A percentile compares a stretch with the other conserved stretches of the same genome.
These are phyloP conservation scores for Telmatochromis bifrenatus DNA, from an alignment of 2,113 vertebrate genomes.

Conservation along the genomic window DNA sequence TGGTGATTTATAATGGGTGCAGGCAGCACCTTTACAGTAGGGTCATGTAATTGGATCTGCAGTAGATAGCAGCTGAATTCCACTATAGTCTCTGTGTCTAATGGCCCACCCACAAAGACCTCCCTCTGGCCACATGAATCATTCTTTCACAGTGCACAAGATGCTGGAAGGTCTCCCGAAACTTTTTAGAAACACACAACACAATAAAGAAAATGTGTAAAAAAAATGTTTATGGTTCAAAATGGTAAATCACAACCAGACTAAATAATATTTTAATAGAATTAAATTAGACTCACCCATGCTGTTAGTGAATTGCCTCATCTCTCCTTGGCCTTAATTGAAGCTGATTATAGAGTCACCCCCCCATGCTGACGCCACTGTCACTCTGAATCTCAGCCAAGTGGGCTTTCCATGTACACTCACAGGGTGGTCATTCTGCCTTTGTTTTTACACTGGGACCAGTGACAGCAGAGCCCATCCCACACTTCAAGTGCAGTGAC, in stretches of 20 bases:
- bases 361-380: constrained; percentile 50
- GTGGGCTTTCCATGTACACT: constrained; percentile 43
- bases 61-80: constrained; percentile 30
- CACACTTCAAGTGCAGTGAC: constrained; percentile 15
- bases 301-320: constrained; percentile 5
- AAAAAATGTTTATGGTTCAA: not conserved
- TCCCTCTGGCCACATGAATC: constrained; percentile 41
- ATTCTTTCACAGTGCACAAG: constrained; percentile 1
- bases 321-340: constrained; percentile 66
- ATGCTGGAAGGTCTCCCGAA: not conserved
- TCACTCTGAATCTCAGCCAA: constrained; percentile 59
- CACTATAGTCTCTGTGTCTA: constrained; percentile 22
- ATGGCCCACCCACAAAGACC: constrained; percentile 46
- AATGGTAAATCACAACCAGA: not conserved
- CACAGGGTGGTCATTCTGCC: constrained; percentile 60
- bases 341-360: constrained; percentile 64
- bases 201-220: not conserved
- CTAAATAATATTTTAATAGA: not conserved
- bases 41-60: constrained; percentile 44
- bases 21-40: constrained; percentile 18
- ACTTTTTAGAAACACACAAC: not conserved
- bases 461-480: constrained; percentile 22
- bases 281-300: not conserved
- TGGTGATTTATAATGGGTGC: constrained; percentile 33
- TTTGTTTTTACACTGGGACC: constrained; percentile 53